Evolutionary conservation across 2,113 vertebrate genomes (phyloP), one percentile per base, ranked within the genome.

Genomic region (Pheucticus melanocephalus): DNA sequence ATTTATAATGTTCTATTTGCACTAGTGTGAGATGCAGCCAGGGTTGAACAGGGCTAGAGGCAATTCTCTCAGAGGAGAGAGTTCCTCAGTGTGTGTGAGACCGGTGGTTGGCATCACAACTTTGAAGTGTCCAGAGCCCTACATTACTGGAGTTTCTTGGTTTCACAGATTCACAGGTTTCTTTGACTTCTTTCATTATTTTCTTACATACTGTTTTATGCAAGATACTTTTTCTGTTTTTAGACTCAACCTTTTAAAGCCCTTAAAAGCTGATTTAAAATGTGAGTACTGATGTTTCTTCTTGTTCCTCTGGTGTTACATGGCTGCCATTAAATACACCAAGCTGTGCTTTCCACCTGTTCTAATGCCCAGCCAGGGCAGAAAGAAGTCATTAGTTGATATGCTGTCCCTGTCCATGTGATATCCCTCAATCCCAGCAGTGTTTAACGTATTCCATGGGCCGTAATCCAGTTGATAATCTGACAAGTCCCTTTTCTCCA

Each of bases 71-170:
- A 7, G 40, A 72, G 60, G 12, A 45, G 12, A 45, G 30, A 44
- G 31, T 18, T 65, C 37, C 27, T 82, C 37, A 45, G 27, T 25
- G 1, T 47, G 16, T 72, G 44, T 1, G 4, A 35, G 20, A 45
- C 31, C 1, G 0, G 10, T 30, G 9, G 9, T 27, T 30, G 61
- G 48, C 50, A 51, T 9, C 25, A 3, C 59, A 65, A 17, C 40
- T 83, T 50, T 15, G 21, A 12, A 0, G 0, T 24, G 4, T 63
- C 81, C 64, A 44, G 28, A 51, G 54, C 6, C 5, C 73, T 89
- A 27, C 33, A 9, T 22, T 50, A 4, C 35, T 83, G 35, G 3
- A 50, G 20, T 45, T 80, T 59, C 72, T 89, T 86, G 57, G 48
- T 83, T 63, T 65, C 66, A 63, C 50, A 44, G 65, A 47, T 27